Base-by-base conservation (phyloP, 1,140 invertebrate genomes). In the Gryllus bimaculatus region DNA sequence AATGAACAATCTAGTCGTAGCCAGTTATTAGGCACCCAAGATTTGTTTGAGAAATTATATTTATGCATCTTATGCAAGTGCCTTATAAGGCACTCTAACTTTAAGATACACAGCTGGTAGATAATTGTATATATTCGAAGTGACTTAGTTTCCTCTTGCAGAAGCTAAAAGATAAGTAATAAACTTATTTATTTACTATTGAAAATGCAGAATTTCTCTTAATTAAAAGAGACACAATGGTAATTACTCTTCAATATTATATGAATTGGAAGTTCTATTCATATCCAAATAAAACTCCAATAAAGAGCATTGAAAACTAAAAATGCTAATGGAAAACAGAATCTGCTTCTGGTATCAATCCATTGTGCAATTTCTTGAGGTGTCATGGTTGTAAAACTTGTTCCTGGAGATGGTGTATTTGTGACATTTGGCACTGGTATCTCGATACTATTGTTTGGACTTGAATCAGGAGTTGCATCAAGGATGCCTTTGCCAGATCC, bases 311-410 rank as follows among this genome's bases (percentile, higher is more conserved):
- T 96, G 83, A 96, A 96, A 74, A 94, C 88, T 0, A 95, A 82
- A 84, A 96, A 96, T 2, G 91, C 85, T 4, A 92, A 82, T 0
- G 95, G 95, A 84, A 96, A 96, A 6, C 93, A 85, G 20, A 94
- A 86, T 48, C 94, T 88, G 47, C 93, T 93, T 12, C 93, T 88
- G 82, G 88, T 91, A 85, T 96, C 94, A 74, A 96, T 95, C 93
- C 93, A 95, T 74, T 92, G 92, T 78, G 94, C 92, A 73, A 95
- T 94, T 84, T 95, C 92, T 82, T 95, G 93, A 0, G 94, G 93
- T 3, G 93, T 94, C 89, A 95, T 93, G 7, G 93, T 94, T 15
- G 93, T 94, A 88, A 93, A 94, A 48, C 76, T 79, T 84, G 84
- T 83, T 82, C 86, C 83, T 47, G 78, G 74, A 84, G 84, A 82